phyloP scores from a whole-genome alignment of 2,888 invertebrate species.

The Furcula furcula region DNA sequence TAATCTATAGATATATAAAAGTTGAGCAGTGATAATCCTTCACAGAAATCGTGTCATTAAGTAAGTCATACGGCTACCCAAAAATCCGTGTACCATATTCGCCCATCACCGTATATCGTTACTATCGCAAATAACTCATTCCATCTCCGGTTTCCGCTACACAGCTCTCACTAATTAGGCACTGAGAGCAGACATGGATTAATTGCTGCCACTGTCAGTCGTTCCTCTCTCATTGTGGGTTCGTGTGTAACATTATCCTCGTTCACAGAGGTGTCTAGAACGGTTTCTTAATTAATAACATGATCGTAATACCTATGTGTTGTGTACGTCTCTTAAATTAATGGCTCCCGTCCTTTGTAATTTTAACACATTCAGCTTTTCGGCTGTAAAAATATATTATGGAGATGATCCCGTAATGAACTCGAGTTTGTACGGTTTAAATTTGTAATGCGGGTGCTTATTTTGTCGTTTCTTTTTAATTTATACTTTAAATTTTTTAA shows the following conservation, averaged over 20 bases:
- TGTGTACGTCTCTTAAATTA: constrained; percentile 47
- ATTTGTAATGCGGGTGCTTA: constrained; percentile 36
- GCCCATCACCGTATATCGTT: constrained; percentile 38
- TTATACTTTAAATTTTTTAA: background rate
- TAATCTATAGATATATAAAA: too few relatives aligned
- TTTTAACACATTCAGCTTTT: constrained; percentile 40
- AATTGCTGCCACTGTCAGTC: constrained; percentile 62
- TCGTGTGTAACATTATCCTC: constrained; percentile 54
- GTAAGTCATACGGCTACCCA: constrained; percentile 4
- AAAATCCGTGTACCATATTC: constrained; percentile 21
- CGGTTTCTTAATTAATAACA: constrained; percentile 72
- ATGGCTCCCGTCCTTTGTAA: constrained; percentile 47
- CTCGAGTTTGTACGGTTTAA: constrained; percentile 26
- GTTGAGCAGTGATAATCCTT: background rate
- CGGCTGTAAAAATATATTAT: constrained; percentile 35
- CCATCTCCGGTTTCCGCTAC: constrained; percentile 72
- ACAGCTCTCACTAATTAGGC: constrained; percentile 70
- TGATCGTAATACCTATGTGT: constrained; percentile 50
- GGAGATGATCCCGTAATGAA: constrained; percentile 31
- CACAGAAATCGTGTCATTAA: background rate
- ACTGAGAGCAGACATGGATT: constrained; percentile 70
- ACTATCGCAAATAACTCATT: constrained; percentile 65
- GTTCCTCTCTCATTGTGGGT: constrained; percentile 41
- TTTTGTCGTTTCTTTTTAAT: constrained; percentile 27
- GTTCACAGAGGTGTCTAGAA: constrained; percentile 59